phyloP scores from a whole-genome alignment of 2,797 vertebrate species.

The Macroramphosus scolopax region DNA sequence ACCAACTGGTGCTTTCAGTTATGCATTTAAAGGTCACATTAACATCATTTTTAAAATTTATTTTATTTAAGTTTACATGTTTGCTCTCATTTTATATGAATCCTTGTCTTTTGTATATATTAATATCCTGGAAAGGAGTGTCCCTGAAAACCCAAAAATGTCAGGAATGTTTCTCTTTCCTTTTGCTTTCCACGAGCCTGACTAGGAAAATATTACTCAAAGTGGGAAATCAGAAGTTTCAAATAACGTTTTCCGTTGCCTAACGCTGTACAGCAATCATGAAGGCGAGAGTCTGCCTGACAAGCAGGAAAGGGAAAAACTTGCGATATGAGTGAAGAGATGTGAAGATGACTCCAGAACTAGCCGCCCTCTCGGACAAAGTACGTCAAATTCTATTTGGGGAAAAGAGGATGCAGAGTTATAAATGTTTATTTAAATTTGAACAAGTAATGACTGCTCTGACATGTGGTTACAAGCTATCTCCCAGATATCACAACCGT shows the following conservation, averaged over 20 bases:
- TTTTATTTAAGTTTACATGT: too few relatives aligned
- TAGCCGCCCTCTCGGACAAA: too few relatives aligned
- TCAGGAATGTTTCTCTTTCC: conserved; percentile 12
- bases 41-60: too few relatives aligned
- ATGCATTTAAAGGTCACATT: too few relatives aligned
- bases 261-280: conserved; percentile 5
- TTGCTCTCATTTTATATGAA: too few relatives aligned
- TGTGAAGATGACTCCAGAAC: conserved; percentile 7
- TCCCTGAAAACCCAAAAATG: conserved; percentile 14
- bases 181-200: conserved; percentile 8
- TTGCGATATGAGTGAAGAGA: too few relatives aligned
- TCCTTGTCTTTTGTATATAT: neutral
- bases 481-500: too few relatives aligned
- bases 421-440: conserved; percentile 2
- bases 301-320: conserved; percentile 4
- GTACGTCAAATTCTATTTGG: too few relatives aligned
- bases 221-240: conserved; percentile 3
- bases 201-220: conserved; percentile 12
- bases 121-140: conserved; percentile 3
- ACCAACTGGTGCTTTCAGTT: too few relatives aligned
- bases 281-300: neutral
- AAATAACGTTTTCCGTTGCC: conserved; percentile 15
- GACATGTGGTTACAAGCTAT: too few relatives aligned
- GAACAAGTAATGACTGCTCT: neutral
- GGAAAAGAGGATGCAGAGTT: too few relatives aligned